phyloP scores from a whole-genome alignment of 2,113 vertebrate genomes.

The Pollimyrus isidori region DNA sequence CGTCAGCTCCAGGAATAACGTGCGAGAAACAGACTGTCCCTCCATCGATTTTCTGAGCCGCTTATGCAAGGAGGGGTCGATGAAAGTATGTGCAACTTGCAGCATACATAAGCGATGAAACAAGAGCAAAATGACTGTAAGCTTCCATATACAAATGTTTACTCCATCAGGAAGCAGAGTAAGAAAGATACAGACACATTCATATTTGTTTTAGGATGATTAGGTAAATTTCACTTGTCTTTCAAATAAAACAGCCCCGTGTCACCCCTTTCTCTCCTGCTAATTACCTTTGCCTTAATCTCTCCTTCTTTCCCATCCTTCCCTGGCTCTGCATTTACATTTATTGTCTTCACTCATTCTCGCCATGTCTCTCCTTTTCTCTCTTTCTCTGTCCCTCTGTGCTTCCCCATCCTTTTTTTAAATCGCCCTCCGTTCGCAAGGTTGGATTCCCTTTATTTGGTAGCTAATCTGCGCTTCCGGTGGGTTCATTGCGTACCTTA shows the following conservation, averaged over 20 bases:
- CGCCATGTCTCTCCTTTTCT: neutral
- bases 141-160: neutral
- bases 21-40: neutral
- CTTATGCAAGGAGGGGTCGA: neutral
- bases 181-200: neutral
- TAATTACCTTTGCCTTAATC: neutral
- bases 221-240: neutral
- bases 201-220: neutral
- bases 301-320: neutral
- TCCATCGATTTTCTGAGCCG: conserved; percentile 8
- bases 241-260: neutral
- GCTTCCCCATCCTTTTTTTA: neutral
- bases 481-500: neutral
- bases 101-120: neutral
- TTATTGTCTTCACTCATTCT: neutral
- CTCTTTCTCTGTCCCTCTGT: neutral
- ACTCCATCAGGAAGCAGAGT: neutral
- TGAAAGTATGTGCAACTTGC: neutral
- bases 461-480: neutral
- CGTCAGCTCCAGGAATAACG: neutral
- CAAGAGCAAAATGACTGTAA: neutral
- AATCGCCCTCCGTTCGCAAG: neutral
- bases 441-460: neutral
- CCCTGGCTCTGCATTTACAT: neutral
- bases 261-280: neutral